Percentiles rank a stretch among this genome's conserved stretches.
phyloP scores from a whole-genome alignment of 2,797 vertebrate genomes.

The Buphagus erythrorhynchus region DNA sequence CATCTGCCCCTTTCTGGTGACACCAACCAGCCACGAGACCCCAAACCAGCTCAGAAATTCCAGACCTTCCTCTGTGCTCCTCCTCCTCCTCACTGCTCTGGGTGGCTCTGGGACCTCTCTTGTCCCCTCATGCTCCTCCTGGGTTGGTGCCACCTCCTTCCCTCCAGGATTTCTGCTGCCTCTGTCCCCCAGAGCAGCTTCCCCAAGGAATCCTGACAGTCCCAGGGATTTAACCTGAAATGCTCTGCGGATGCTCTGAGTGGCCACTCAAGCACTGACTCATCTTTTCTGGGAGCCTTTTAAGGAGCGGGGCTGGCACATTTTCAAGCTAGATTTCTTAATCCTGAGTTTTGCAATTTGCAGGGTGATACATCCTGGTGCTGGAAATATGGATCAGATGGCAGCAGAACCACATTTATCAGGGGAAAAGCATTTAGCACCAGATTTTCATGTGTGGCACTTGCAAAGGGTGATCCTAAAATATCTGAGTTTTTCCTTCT shows the following conservation, averaged over 20 bases:
- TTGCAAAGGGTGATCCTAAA: slow-evolving; percentile 11
- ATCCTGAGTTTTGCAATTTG: slow-evolving; percentile 7
- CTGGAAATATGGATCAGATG: not conserved
- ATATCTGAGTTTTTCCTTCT: not conserved
- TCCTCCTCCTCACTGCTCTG: not conserved
- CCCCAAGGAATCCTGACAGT: not conserved
- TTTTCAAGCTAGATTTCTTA: not conserved
- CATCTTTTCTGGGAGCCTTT: slow-evolving; percentile 14
- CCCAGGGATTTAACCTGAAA: not conserved
- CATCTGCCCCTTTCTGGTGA: accelerated
- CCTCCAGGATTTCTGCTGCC: not conserved
- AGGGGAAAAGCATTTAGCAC: not conserved
- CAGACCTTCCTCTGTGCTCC: not conserved
- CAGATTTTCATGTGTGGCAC: not conserved
- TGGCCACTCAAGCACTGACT: slow-evolving; percentile 15
- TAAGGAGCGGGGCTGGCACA: not conserved
- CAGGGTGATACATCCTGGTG: not conserved
- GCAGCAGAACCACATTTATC: not conserved
- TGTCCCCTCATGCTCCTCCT: not conserved
- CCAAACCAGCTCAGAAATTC: not conserved
- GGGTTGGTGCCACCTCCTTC: not conserved
- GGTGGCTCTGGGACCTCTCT: not conserved
- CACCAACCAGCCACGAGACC: not conserved
- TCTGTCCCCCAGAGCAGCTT: not conserved
- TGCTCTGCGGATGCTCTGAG: not conserved